Conservation (phyloP, 2,888 invertebrate species). For the Anorthoa munda region DNA sequence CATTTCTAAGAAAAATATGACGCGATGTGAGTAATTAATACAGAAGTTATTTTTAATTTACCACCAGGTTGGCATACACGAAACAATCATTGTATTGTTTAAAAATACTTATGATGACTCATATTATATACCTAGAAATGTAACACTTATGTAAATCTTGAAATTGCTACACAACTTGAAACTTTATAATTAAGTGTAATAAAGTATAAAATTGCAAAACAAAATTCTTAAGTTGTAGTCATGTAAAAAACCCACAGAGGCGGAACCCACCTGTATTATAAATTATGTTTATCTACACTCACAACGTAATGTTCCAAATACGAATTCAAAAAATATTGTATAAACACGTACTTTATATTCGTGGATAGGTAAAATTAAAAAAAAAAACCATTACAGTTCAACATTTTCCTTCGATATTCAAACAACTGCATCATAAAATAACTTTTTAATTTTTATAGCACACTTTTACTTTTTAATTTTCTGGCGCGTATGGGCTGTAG, state of each 20-base stretch:
- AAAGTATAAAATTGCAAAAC: slow-evolving; percentile 32
- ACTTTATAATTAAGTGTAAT: slow-evolving; percentile 15
- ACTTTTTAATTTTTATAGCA: no score
- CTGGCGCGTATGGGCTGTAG: no score
- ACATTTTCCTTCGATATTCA: no score
- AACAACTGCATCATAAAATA: no score
- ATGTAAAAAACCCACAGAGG: slow-evolving; percentile 33
- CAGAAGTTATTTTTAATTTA: slow-evolving; percentile 22
- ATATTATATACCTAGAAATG: slow-evolving; percentile 31
- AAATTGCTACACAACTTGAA: slow-evolving; percentile 35
- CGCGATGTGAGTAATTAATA: slow-evolving; percentile 9
- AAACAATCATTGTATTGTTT: slow-evolving; percentile 33
- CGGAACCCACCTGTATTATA: slow-evolving; percentile 46
- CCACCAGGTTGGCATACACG: slow-evolving; percentile 10
- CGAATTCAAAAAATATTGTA: no score
- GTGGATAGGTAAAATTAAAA: no score
- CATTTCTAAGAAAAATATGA: slow-evolving; percentile 25
- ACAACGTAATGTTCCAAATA: no score
- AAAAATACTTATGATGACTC: slow-evolving; percentile 40
- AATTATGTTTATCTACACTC: slow-evolving; percentile 50
- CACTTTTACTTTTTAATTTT: no score
- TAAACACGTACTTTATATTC: no score
- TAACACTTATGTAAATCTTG: slow-evolving; percentile 36
- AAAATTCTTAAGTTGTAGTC: background rate
- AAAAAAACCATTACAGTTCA: no score